phyloP scores from a whole-genome alignment of 2,888 invertebrate species.

The Hemaris fuciformis region DNA sequence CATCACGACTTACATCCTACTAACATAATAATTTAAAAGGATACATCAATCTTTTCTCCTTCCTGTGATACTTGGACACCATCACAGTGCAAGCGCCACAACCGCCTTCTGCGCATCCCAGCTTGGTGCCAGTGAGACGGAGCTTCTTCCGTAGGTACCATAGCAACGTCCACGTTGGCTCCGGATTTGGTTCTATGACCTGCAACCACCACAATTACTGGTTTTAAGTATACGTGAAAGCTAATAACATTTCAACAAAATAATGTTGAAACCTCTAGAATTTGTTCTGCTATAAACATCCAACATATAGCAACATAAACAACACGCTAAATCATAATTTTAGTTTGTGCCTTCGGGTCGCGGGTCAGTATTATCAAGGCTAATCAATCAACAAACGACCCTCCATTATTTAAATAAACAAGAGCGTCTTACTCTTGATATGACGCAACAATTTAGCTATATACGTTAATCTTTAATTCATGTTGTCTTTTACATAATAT shows the following conservation, averaged over 20 bases:
- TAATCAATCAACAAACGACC: constrained; percentile 26
- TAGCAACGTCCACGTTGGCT: constrained; percentile 93
- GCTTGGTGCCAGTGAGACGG: constrained; percentile 92
- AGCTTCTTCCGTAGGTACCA: constrained; percentile 92
- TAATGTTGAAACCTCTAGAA: not conserved
- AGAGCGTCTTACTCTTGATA: constrained; percentile 22
- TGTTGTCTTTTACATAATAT: too few relatives aligned
- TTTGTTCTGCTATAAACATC: not conserved
- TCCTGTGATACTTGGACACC: constrained; percentile 89
- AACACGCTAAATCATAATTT: constrained; percentile 26
- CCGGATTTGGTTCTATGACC: constrained; percentile 87
- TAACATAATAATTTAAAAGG: constrained; percentile 51
- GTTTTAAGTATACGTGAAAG: not conserved
- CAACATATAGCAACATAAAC: constrained; percentile 21
- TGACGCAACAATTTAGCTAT: constrained; percentile 29
- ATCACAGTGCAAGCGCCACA: constrained; percentile 98
- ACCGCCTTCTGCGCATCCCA: constrained; percentile 97
- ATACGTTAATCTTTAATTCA: not conserved
- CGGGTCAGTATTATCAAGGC: constrained; percentile 52
- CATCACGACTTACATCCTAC: too few relatives aligned
- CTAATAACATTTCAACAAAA: not conserved
- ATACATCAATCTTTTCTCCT: constrained; percentile 73
- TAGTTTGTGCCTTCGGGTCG: constrained; percentile 31
- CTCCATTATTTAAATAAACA: constrained; percentile 25
- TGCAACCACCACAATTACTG: constrained; percentile 46